A percentile compares a stretch with the other conserved stretches of the same genome.
Conservation (phyloP, 2,797 vertebrate genomes). For the Pseudomugil gertrudae region DNA sequence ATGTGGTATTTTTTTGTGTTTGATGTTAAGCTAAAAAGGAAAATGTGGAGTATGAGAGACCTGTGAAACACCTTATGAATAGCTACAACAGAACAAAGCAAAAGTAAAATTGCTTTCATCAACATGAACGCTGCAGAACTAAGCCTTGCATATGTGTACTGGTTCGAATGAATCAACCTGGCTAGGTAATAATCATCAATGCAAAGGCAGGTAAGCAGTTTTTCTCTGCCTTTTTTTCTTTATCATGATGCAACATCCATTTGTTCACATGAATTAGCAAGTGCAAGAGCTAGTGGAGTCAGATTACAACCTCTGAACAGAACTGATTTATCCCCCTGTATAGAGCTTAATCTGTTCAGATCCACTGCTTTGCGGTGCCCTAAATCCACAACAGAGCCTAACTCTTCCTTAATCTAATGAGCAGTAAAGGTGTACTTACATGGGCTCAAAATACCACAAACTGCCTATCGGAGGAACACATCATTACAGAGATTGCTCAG, state of each 20-base stretch:
- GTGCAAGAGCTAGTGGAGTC: constrained; percentile 72
- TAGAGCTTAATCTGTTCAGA: constrained; percentile 78
- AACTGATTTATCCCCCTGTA: constrained; percentile 78
- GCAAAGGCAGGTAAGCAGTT: constrained; percentile 51
- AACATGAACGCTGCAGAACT: constrained; percentile 8
- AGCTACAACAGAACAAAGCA: constrained; percentile 18
- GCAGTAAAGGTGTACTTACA: constrained; percentile 70
- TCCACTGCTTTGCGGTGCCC: constrained; percentile 73
- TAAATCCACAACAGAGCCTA: constrained; percentile 80
- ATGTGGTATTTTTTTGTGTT: constrained; percentile 17
- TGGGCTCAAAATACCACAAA: constrained; percentile 45
- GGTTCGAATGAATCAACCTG: constrained; percentile 28
- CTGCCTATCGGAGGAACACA: constrained; percentile 26
- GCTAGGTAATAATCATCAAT: constrained; percentile 40
- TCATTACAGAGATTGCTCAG: constrained; percentile 17
- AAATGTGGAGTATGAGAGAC: constrained; percentile 21
- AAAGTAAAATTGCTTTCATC: constrained; percentile 16
- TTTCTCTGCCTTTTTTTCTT: constrained; percentile 34
- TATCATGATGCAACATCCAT: constrained; percentile 56
- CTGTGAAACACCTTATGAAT: constrained; percentile 11
- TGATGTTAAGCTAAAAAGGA: constrained; percentile 26
- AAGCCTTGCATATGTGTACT: constrained; percentile 13
- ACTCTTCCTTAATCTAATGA: constrained; percentile 80
- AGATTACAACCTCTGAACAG: constrained; percentile 74
- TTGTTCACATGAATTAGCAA: constrained; percentile 75